phyloP scores from a whole-genome alignment of 2,888 invertebrate genomes.

The Athalia cordata region DNA sequence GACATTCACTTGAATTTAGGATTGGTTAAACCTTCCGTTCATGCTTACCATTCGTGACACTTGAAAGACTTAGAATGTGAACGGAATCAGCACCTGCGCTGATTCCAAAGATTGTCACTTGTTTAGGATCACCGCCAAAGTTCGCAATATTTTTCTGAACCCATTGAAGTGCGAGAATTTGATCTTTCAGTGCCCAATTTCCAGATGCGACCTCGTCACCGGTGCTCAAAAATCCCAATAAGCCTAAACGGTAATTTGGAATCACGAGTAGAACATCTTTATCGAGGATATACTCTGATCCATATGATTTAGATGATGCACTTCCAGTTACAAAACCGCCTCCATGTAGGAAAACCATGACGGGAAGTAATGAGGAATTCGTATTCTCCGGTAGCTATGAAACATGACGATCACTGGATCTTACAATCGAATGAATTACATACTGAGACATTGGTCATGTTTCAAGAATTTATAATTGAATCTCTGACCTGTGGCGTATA shows the following conservation, averaged over 20 bases:
- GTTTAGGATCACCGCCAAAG: too few species aligned
- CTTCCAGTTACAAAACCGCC: conserved; percentile 46
- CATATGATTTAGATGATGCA: neutral
- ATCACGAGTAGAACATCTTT: conserved; percentile 50
- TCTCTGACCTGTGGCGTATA: conserved; percentile 24
- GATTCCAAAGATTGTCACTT: too few species aligned
- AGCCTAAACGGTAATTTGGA: conserved; percentile 69
- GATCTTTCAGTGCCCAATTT: conserved; percentile 79
- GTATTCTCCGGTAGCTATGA: neutral
- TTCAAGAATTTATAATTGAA: neutral
- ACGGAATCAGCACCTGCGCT: neutral
- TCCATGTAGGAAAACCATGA: conserved; percentile 48
- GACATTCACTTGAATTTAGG: too few species aligned
- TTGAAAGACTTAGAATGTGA: neutral
- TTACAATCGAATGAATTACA: too few species aligned
- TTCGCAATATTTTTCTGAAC: too few species aligned
- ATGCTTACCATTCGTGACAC: neutral
- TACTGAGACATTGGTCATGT: neutral
- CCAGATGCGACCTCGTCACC: conserved; percentile 79
- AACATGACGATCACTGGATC: too few species aligned
- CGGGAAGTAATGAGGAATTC: conserved; percentile 53
- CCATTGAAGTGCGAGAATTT: neutral
- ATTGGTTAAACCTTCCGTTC: too few species aligned
- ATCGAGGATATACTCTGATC: conserved; percentile 44
- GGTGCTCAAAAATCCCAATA: conserved; percentile 79